Base-by-base conservation (phyloP, 2,888 invertebrate species). In the Drosophila yooni region DNA sequence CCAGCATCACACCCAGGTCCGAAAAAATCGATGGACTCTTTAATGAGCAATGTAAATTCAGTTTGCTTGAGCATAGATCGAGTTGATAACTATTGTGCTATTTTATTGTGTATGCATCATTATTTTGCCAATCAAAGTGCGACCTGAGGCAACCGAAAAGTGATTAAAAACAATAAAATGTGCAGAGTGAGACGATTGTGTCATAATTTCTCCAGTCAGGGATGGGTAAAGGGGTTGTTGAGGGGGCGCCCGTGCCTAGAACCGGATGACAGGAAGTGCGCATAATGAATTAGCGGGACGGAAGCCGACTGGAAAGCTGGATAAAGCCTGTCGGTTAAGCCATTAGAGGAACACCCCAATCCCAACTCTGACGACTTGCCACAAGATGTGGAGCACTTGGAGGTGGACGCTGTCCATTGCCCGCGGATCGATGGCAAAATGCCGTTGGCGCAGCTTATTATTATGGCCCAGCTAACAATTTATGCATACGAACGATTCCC, bases 251-350 rank as follows among this genome's bases (percentile, higher is more conserved):
- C 52, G 25, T 59, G 43, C 34, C 53, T 29, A 18, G n/a, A 59
- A 58, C 79, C 77, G 82, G 82, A 87, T 82, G 76, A 73, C 82
- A 82, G 83, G 83, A 84, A 84, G 85, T 82, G 76, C 88, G 82
- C 87, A 84, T 87, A 83, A 87, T 87, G 87, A 86, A 84, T 83
- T 87, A 75, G 82, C 82, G 84, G 66, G 53, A 74, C 85, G 84
- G 88, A 87, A 84, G 76, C 79, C 58, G 54, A 62, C 70, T 76
- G 70, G 76, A 80, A 82, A 75, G 36, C 36, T 27, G 25, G 50
- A 62, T 50, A 53, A 60, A 62, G 52, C 38, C 72, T 27, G 40
- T 50, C 34, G 53, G n/a, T 50, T 73, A 58, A 65, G 48, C 77
- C 52, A 54, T 65, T 52, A 53, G 36, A 48, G 36, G 38, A 46